phyloP scores from a whole-genome alignment of 2,797 vertebrate genomes.

The Micropoecilia bifurca region DNA sequence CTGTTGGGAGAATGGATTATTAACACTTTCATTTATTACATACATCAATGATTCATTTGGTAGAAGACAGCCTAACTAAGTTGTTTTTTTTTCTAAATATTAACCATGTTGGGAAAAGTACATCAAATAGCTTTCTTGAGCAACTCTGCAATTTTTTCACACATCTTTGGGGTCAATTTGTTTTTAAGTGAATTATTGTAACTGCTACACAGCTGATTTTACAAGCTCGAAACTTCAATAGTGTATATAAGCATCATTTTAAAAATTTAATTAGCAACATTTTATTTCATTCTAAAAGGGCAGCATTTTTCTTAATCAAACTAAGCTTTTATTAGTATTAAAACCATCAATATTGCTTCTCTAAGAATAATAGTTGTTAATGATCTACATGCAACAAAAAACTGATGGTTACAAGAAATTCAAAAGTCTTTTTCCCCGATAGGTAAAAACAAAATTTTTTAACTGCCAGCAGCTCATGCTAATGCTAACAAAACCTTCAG shows the following conservation, averaged over 20 bases:
- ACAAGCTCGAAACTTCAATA: not conserved
- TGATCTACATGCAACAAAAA: not conserved
- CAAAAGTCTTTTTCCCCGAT: not conserved
- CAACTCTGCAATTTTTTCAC: not conserved
- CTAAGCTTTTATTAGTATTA: not conserved
- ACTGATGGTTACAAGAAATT: not conserved
- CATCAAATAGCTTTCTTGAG: not conserved
- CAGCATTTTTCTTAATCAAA: not conserved
- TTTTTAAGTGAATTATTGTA: not conserved
- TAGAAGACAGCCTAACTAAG: not conserved
- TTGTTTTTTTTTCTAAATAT: not conserved
- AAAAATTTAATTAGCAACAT: not conserved
- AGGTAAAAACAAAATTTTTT: not conserved
- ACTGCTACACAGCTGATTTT: not conserved
- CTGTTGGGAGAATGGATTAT: conserved; percentile 63
- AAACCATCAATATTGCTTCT: not conserved
- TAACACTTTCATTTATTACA: conserved; percentile 14
- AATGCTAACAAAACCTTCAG: not conserved
- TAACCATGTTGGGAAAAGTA: not conserved
- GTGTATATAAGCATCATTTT: too few relatives aligned
- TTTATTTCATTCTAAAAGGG: not conserved
- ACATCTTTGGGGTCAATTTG: not conserved
- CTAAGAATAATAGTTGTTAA: not conserved
- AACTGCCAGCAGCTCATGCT: not conserved
- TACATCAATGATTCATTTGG: not conserved